Base-by-base conservation (phyloP, 2,797 vertebrate genomes). In the Uromys caudimaculatus region DNA sequence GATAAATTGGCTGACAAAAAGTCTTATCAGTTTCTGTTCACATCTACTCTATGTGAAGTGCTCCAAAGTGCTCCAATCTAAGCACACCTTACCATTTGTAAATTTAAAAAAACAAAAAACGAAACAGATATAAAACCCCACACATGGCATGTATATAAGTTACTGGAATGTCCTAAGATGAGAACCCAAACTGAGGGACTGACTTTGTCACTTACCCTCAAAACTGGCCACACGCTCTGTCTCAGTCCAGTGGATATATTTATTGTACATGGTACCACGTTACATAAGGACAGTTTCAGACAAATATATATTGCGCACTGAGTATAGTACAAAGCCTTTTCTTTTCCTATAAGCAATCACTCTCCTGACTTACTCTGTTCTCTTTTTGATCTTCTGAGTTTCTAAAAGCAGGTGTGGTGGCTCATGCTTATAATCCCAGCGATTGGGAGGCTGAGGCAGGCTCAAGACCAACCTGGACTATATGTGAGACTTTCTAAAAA, bases 1-100 rank as follows among this genome's bases (percentile, higher is more conserved):
- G 54, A 13, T 64, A 95, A 62, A 88, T 67, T 54, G 69, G 71
- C 16, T 91, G 76, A 79, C 38, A 44, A 78, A 94, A 88, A 78
- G 47, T 56, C 87, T 88, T 56, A 83, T 58, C 17, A 58, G 47
- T 94, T 93, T 82, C 79, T 92, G 32, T 67, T 69, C 16, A 9
- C 27, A 19, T 84, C 12, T 21, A 44, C 35, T 60, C 32, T 44
- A 0, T 3, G 29, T 52, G 41, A 79, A 91, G 89, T 41, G n/a
- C 19, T 6, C 13, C 38, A 29, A 12, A 88, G 77, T 77, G 64
- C n/a, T n/a, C n/a, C n/a, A n/a, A 84, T 47, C 71, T 87, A 84
- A 29, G 71, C 44, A 56, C 21, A 17, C 35, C 7, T 75, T 19
- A 64, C 17, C 64, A 19, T 19, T 81, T 62, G 93, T 90, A 56